Percentiles rank a stretch among this genome's conserved stretches.
These are phyloP conservation scores for Falco cherrug DNA, from an alignment of 2,797 vertebrate species.

Conservation along the genomic window DNA sequence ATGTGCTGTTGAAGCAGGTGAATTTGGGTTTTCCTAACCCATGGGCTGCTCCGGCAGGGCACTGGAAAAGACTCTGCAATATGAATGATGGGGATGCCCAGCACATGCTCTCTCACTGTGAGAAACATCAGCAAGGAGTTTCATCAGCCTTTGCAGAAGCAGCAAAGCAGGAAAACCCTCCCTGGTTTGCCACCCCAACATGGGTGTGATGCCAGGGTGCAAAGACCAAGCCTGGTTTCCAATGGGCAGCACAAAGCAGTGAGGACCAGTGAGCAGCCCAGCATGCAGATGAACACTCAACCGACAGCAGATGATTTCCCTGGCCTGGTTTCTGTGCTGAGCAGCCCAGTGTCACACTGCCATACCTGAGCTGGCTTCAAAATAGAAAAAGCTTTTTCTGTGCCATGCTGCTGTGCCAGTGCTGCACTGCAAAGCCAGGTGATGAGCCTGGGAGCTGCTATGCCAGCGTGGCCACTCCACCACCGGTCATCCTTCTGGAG, in stretches of 20 bases:
- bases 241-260: too few relatives aligned
- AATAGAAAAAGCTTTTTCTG: neutral
- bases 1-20: neutral
- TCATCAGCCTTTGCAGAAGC: neutral
- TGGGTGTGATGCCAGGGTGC: too few relatives aligned
- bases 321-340: neutral
- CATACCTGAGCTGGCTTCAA: neutral
- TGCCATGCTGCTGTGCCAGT: rapidly evolving
- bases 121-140: neutral
- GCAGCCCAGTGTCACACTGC: rapidly evolving
- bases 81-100: neutral
- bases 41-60: neutral
- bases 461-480: rapidly evolving
- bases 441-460: neutral
- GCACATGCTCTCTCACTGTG: neutral
- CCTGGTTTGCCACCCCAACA: neutral
- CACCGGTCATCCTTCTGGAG: rapidly evolving
- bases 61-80: neutral
- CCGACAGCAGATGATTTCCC: neutral
- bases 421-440: rapidly evolving
- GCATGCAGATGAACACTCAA: rapidly evolving
- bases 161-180: neutral
- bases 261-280: neutral
- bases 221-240: neutral
- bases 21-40: neutral